Base-by-base conservation (phyloP, 2,888 invertebrate species). In the Drosophila neonasuta region DNA sequence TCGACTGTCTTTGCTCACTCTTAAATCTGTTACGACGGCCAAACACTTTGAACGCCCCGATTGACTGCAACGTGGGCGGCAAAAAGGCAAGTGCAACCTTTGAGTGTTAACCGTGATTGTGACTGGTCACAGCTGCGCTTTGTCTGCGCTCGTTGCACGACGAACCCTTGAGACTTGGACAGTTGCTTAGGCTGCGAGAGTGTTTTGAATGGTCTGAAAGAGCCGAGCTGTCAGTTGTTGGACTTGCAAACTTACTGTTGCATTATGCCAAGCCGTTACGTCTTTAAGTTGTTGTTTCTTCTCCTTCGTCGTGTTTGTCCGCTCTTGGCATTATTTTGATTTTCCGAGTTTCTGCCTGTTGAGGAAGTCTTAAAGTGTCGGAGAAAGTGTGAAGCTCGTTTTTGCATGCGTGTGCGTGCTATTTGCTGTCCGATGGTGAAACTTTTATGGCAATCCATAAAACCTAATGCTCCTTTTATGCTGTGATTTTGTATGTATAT, bases 381-480 rank as follows among this genome's bases (percentile, higher is more conserved):
- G 36, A 24, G 10, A 15, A 20, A 24, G n/a, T 41, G 55, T 49
- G 44, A 62, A 51, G 29, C 41, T 50, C n/a, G 7, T 46, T 54
- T 70, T 54, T 70, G 59, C 51, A 39, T 36, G 68, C 36, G 41
- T 20, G 34, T 20, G 41, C 13, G 15, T 10, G 46, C 8, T 17
- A 41, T 69, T 69, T 32, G 42, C 44, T 55, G 52, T n/a, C 44
- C 50, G 36, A 24, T 39, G 46, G 13, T 29, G 9, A 32, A 63
- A 39, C 30, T 60, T 71, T 64, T 56, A 71, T 66, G 67, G 54
- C 42, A 15, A 8, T 57, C 17, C 57, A 49, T 66, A 55, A 72
- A 71, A 61, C 5, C 50, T 8, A 46, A 46, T 61, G 54, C 48
- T 49, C 32, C 49, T 52, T 44, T 44, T 56, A 46, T 41, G 59